Evolutionary conservation across 2,113 vertebrate species (phyloP).

Genomic region (Chloropsis cyanopogon): DNA sequence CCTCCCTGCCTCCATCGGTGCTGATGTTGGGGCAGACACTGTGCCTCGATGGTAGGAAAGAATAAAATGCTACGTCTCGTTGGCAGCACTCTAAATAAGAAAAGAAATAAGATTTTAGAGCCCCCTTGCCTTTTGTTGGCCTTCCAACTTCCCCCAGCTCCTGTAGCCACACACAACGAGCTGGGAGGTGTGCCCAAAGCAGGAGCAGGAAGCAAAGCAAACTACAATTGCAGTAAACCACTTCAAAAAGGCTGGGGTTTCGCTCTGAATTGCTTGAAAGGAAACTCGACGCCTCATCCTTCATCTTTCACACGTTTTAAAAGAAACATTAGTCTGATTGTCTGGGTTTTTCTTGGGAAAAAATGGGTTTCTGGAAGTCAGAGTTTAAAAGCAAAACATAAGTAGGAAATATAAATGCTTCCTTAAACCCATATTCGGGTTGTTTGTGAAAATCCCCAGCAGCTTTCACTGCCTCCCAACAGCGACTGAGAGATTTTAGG

Average conservation of each 20-base stretch:
- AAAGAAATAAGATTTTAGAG: background rate
- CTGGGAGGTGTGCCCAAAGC: background rate
- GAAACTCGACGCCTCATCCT: background rate
- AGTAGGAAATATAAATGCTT: background rate
- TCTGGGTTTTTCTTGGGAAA: background rate
- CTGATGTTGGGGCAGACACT: background rate
- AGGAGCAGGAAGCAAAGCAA: constrained; percentile 13
- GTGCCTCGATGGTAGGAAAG: background rate
- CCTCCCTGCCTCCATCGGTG: background rate
- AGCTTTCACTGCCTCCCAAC: background rate
- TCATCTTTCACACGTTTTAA: background rate
- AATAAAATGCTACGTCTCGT: background rate
- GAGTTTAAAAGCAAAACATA: background rate
- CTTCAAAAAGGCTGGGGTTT: background rate
- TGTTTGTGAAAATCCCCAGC: background rate
- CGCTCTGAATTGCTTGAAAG: background rate
- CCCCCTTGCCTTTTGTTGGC: background rate
- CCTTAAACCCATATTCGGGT: background rate
- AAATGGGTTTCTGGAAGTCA: background rate
- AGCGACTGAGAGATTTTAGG: background rate
- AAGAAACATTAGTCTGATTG: background rate
- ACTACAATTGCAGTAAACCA: background rate
- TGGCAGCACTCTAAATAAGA: background rate
- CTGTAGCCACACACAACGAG: background rate
- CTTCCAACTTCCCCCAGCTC: background rate